These are phyloP conservation scores for Cantharis rustica DNA, from an alignment of 2,888 invertebrate genomes.

Conservation along the genomic window DNA sequence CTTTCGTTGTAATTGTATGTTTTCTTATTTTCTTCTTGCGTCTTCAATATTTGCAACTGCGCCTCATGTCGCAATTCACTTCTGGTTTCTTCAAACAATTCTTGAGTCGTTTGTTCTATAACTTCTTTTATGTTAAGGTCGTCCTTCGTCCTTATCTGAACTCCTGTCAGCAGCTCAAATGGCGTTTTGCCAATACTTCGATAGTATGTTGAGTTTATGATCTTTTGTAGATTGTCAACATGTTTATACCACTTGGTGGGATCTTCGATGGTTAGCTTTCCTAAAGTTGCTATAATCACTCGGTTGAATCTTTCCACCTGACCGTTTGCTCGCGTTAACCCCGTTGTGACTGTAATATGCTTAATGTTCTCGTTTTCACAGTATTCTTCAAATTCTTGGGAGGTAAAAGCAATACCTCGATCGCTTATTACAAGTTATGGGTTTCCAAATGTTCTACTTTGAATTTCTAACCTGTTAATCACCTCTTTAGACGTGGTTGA, in stretches of 20 bases:
- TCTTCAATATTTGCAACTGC: constrained; percentile 28
- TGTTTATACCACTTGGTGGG: no score
- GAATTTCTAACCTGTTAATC: constrained; percentile 5
- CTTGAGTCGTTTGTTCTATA: no score
- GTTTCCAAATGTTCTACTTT: constrained; percentile 29
- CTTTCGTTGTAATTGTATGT: constrained; percentile 36
- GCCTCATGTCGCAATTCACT: not conserved
- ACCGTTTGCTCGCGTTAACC: constrained; percentile 13
- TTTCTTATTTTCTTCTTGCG: constrained; percentile 38
- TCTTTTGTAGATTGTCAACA: no score
- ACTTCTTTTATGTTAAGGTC: no score
- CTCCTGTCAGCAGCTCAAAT: no score
- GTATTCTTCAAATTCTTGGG: constrained; percentile 19
- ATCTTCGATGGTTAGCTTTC: no score
- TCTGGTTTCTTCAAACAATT: not conserved
- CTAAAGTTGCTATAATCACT: no score
- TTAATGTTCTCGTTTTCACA: constrained; percentile 20
- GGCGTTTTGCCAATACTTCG: no score
- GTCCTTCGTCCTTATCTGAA: no score
- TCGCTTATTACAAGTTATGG: constrained; percentile 29
- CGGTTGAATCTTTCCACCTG: no score
- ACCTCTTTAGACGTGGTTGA: not conserved
- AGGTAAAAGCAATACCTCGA: constrained; percentile 32
- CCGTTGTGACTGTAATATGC: constrained; percentile 18
- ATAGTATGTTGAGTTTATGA: no score